Percentiles rank a stretch among this genome's conserved stretches.
phyloP scores from a whole-genome alignment of 2,797 vertebrate species.

The Artibeus lituratus region DNA sequence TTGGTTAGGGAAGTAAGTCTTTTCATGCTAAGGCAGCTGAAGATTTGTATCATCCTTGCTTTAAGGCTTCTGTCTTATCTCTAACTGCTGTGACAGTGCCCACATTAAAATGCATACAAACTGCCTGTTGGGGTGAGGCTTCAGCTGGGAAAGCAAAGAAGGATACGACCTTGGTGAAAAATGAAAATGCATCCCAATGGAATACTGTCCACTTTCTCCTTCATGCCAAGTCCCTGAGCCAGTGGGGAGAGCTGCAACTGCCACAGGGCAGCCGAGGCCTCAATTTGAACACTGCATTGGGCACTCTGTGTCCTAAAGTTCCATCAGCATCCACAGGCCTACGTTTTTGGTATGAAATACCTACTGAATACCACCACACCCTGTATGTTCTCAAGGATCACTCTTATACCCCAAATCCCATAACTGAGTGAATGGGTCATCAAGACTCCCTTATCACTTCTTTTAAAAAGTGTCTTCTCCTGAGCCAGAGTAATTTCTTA shows the following conservation, averaged over 20 bases:
- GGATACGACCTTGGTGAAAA: neutral
- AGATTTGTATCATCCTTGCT: neutral
- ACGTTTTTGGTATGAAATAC: neutral
- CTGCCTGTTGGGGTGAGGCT: neutral
- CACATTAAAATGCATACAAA: neutral
- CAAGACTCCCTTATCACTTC: neutral
- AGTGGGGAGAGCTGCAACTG: neutral
- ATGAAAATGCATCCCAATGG: neutral
- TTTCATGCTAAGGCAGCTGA: neutral
- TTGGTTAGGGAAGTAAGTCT: neutral
- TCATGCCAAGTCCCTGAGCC: neutral
- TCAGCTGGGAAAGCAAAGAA: neutral
- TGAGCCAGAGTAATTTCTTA: neutral
- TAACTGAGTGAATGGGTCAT: neutral
- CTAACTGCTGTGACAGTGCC: neutral
- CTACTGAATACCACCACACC: neutral
- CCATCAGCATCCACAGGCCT: neutral
- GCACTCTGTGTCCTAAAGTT: neutral
- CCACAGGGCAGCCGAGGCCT: rapidly evolving
- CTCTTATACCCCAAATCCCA: neutral
- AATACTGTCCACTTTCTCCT: neutral
- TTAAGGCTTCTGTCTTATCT: neutral
- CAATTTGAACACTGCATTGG: neutral
- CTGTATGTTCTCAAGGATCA: neutral
- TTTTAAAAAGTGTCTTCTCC: neutral